phyloP scores from a whole-genome alignment of 2,797 vertebrate genomes.

The Calcarius lapponicus region DNA sequence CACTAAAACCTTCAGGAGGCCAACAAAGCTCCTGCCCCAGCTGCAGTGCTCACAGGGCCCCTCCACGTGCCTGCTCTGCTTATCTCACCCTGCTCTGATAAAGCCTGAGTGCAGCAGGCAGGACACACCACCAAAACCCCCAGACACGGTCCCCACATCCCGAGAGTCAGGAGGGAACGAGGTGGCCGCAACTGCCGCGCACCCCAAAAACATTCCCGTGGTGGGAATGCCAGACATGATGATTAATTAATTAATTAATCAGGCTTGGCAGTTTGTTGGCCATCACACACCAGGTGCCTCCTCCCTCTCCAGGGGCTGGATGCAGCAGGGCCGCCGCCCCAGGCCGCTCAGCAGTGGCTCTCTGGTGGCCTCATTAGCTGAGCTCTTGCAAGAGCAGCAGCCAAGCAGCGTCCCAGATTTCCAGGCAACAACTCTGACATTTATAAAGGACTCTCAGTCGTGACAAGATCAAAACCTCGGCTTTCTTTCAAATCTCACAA shows the following conservation, averaged over 20 bases:
- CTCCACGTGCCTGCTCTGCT: not conserved
- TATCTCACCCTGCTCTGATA: not conserved
- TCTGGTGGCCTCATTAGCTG: conserved; percentile 80
- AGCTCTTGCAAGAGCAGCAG: conserved; percentile 19
- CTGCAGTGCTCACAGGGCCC: accelerated
- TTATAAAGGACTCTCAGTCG: conserved; percentile 63
- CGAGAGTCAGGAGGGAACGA: not conserved
- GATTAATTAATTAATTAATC: not conserved
- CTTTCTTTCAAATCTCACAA: conserved; percentile 75
- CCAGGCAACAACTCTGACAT: conserved; percentile 68
- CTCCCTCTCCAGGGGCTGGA: not conserved
- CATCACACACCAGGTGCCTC: not conserved
- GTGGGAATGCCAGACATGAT: not conserved
- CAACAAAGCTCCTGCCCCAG: not conserved
- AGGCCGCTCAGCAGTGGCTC: conserved; percentile 21
- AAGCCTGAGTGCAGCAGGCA: not conserved
- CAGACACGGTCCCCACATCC: accelerated
- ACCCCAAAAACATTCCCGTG: not conserved
- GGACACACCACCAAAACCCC: not conserved
- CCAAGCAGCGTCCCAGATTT: conserved; percentile 66
- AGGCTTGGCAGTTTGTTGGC: not conserved
- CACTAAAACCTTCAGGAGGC: not conserved
- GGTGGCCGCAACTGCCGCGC: not conserved
- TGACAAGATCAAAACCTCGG: conserved; percentile 77
- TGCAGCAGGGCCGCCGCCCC: not conserved